These are phyloP conservation scores for Gymnoscopelus braueri DNA, from an alignment of 2,797 vertebrate species.

Conservation along the genomic window DNA sequence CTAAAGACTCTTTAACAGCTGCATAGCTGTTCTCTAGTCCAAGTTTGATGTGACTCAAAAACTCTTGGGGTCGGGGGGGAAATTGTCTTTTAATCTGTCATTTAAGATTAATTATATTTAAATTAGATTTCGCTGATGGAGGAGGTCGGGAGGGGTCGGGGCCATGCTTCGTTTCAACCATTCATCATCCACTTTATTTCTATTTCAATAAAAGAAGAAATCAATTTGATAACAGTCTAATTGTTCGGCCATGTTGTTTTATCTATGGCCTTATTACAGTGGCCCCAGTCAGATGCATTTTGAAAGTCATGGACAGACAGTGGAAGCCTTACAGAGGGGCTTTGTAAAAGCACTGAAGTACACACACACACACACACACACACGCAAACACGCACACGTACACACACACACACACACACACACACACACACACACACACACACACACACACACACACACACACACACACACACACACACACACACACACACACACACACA, in stretches of 20 bases:
- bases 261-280: slow-evolving; percentile 26
- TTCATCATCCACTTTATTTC: slow-evolving; percentile 46
- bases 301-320: slow-evolving; percentile 25
- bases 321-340: slow-evolving; percentile 42
- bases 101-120: slow-evolving; percentile 56
- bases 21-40: slow-evolving; percentile 41
- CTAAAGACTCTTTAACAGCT: slow-evolving; percentile 20
- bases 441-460: slow-evolving; percentile 6
- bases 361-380: slow-evolving; percentile 15
- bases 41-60: slow-evolving; percentile 37
- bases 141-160: slow-evolving; percentile 8
- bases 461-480: slow-evolving; percentile 3
- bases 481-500: not conserved
- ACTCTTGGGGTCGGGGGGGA: slow-evolving; percentile 44
- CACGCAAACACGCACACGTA: not conserved
- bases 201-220: slow-evolving; percentile 27
- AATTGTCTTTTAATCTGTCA: slow-evolving; percentile 47
- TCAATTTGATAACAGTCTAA: slow-evolving; percentile 39
- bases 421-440: slow-evolving; percentile 1
- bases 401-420: slow-evolving; percentile 5
- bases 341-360: slow-evolving; percentile 52
- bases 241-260: slow-evolving; percentile 44
- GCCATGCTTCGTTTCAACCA: slow-evolving; percentile 40
- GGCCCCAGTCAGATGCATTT: slow-evolving; percentile 20
- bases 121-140: slow-evolving; percentile 61